These are phyloP conservation scores for Odocoileus virginianus DNA, from an alignment of 2,113 vertebrate species.

Conservation along the genomic window DNA sequence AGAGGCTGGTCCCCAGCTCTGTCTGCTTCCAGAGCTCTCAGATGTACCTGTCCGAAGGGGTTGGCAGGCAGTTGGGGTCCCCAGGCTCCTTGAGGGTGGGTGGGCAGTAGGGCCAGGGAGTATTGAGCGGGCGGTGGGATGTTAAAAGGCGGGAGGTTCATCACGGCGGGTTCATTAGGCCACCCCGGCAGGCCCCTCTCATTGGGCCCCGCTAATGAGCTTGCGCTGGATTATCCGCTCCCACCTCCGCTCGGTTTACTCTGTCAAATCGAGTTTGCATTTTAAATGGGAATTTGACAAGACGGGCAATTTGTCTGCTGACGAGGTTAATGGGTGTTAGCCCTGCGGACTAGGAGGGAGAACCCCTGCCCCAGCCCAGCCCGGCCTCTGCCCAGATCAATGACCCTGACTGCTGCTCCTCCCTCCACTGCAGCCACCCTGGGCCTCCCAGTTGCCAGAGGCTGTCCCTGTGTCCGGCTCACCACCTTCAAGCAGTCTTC, in stretches of 20 bases:
- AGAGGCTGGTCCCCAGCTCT: not conserved
- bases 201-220: slow-evolving; percentile 86
- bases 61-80: not conserved
- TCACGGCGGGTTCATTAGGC: slow-evolving; percentile 39
- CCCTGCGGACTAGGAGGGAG: slow-evolving; percentile 36
- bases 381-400: slow-evolving; percentile 57
- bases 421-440: not conserved
- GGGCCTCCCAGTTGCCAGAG: not conserved
- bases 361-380: not conserved
- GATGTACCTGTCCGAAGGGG: not conserved
- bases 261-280: slow-evolving; percentile 88
- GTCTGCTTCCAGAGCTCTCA: not conserved
- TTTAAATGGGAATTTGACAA: slow-evolving; percentile 89
- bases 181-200: slow-evolving; percentile 66
- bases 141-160: slow-evolving; percentile 44
- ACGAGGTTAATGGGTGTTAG: slow-evolving; percentile 75
- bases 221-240: slow-evolving; percentile 87
- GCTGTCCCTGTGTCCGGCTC: not conserved
- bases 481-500: slow-evolving; percentile 54
- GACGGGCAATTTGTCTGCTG: slow-evolving; percentile 84
- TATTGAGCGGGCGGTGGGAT: not conserved
- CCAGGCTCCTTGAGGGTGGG: not conserved
- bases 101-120: not conserved
- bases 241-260: slow-evolving; percentile 83
- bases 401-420: not conserved